Base-by-base conservation (phyloP, 2,797 vertebrate species). In the Cyprinella venusta region DNA sequence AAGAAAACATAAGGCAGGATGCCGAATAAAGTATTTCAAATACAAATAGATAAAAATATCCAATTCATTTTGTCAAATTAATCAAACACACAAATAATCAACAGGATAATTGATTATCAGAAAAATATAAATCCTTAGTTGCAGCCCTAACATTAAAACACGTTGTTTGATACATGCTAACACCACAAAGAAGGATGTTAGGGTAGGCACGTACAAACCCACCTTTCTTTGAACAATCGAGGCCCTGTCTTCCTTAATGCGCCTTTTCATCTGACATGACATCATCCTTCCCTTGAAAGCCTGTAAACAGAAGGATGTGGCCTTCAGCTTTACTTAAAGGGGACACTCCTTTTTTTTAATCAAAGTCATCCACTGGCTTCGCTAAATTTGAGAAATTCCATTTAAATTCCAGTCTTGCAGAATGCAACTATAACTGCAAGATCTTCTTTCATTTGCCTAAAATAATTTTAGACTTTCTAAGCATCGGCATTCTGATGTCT, bases 301-400 rank as follows among this genome's bases (percentile, higher is more conserved):
- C 50, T 74, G 71, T 38, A 54, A 74, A 74, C 71, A 74, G 50
- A 74, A 54, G 71, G 71, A 74, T 74, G 71, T 74, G 50, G 71
- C 71, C 71, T 74, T 74, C 71, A 74, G 71, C 71, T 74, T 54
- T 54, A 74, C 71, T 74, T 54, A 74, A 50, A 36, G 8, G 71
- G 71, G 50, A 54, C 50, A 36, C 36, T 6, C 36, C 36, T 36
- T 36, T 36, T 36, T 36, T 36, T 36, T 33, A 30, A 36, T 36
- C 48, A 45, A n/a, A 54, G 50, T 54, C 50, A 54, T 54, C 50
- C 50, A n/a, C 71, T 38, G 50, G 33, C 50, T 74, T 54, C 10
- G 1, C 24, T 63, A 30, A 63, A 30, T 63, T 63, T 63, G 59
- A 63, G 24, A 63, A n/a, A 54, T 36, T 74, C 19, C 70, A 52